Evolutionary conservation across 2,797 vertebrate genomes (phyloP).

Genomic region (Scyliorhinus canicula): DNA sequence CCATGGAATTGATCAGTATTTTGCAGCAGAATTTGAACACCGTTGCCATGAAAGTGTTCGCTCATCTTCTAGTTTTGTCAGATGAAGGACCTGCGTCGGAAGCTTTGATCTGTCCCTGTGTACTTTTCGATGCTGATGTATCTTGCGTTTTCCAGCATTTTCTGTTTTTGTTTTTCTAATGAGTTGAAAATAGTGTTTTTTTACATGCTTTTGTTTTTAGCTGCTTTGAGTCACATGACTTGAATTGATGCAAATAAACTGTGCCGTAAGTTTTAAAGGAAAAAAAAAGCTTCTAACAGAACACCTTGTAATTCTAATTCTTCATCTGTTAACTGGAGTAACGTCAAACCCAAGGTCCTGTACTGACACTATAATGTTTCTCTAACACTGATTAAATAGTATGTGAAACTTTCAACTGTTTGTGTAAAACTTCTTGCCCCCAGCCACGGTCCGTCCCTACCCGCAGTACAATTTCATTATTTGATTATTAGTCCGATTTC

Average conservation of each 20-base stretch:
- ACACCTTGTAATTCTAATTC: not conserved
- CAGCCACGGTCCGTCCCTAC: no score
- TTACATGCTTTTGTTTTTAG: not conserved
- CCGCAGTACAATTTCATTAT: not conserved
- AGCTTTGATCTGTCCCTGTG: not conserved
- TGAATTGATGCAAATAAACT: not conserved
- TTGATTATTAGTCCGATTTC: not conserved
- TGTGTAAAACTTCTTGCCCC: not conserved
- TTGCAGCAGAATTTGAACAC: not conserved
- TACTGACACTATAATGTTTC: not conserved
- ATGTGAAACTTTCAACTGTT: not conserved
- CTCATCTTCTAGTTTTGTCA: not conserved
- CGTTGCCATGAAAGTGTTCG: not conserved
- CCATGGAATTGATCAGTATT: not conserved
- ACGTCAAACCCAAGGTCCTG: not conserved
- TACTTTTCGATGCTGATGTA: not conserved
- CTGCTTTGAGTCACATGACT: not conserved
- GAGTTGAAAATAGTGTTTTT: not conserved
- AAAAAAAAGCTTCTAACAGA: not conserved
- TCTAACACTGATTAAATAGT: slow-evolving; percentile 10
- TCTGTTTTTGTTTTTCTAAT: not conserved
- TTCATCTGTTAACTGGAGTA: slow-evolving; percentile 13
- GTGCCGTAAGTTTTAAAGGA: not conserved
- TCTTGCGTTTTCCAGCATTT: not conserved
- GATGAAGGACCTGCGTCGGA: not conserved